These are phyloP conservation scores for Procambarus virginalis DNA, from an alignment of 1,140 invertebrate species.

Conservation along the genomic window DNA sequence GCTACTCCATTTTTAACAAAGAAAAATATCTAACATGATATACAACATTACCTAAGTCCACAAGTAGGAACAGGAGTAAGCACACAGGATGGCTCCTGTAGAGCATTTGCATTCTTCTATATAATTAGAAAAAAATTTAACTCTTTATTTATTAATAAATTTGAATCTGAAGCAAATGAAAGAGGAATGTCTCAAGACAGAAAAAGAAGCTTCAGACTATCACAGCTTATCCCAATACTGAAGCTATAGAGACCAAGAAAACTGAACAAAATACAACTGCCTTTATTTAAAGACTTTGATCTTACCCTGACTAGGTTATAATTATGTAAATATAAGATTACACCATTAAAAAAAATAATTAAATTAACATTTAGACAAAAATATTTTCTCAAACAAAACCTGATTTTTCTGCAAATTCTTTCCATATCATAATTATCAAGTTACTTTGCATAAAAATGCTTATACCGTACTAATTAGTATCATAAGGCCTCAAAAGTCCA, in stretches of 20 bases:
- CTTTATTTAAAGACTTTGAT: conserved; percentile 25
- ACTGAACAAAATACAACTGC: neutral
- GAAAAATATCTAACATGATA: neutral
- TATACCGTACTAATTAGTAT: conserved; percentile 51
- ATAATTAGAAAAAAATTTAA: neutral
- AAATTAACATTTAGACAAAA: conserved; percentile 11
- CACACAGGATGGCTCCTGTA: neutral
- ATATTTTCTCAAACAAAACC: conserved; percentile 5
- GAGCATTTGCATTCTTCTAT: neutral
- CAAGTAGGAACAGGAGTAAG: neutral
- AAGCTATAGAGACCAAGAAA: conserved; percentile 13
- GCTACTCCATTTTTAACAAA: too few species aligned
- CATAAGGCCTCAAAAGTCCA: conserved; percentile 62
- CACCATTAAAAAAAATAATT: conserved; percentile 1
- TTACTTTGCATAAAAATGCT: conserved; percentile 51
- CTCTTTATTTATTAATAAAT: neutral
- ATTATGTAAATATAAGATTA: conserved; percentile 28
- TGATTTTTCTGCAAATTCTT: neutral
- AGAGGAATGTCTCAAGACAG: conserved; percentile 39
- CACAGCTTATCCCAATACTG: conserved; percentile 38
- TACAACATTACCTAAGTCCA: conserved; percentile 19
- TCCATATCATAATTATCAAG: conserved; percentile 25
- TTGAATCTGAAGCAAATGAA: conserved; percentile 4
- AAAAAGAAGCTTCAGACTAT: conserved; percentile 34
- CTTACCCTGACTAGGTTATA: conserved; percentile 38